Base-by-base conservation (phyloP, 2,113 vertebrate species). In the Castor canadensis region DNA sequence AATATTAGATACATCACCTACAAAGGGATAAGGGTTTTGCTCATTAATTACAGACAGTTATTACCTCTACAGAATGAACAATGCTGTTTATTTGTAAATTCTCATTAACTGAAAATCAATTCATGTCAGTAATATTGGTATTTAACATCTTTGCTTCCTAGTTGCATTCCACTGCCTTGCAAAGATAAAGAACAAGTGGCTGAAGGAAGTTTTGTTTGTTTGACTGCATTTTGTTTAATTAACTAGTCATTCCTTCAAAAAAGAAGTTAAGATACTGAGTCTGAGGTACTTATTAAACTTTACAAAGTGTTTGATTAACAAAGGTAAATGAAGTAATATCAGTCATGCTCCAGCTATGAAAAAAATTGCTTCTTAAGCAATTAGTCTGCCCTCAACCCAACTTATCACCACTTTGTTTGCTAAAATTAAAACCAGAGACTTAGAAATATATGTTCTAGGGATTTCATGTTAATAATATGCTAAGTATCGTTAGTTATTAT, bases 101-200 rank as follows among this genome's bases (percentile, higher is more conserved):
- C 30, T 93, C 79, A 93, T 91, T 94, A 88, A 87, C 17, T 75
- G 16, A 93, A 96, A 91, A 72, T 82, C 49, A 88, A 60, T 47
- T 77, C 64, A 79, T 64, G 52, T n/a, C 30, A 24, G 40, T 60
- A 62, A 95, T 85, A 35, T 26, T 81, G 12, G 22, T 67, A 58
- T 96, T 91, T 87, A 93, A 40, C n/a, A 77, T 67, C 75, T 82
- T 93, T 79, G 35, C 32, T 89, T 94, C 73, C 56, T 89, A 47
- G 30, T 71, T 73, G 28, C 24, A 26, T 62, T 69, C 2, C n/a
- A 82, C 9, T 47, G 87, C 52, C 47, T 71, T n/a, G 17, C 35
- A 80, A 94, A 79, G 43, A 67, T 54, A 73, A 92, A 95, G 64
- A 32, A 64, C 43, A 87, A 89, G 28, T 4, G 19, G 8, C 40